A percentile compares a stretch with the other conserved stretches of the same genome.
phyloP scores from a whole-genome alignment of 2,888 invertebrate species.

The Scrobipalpa costella region DNA sequence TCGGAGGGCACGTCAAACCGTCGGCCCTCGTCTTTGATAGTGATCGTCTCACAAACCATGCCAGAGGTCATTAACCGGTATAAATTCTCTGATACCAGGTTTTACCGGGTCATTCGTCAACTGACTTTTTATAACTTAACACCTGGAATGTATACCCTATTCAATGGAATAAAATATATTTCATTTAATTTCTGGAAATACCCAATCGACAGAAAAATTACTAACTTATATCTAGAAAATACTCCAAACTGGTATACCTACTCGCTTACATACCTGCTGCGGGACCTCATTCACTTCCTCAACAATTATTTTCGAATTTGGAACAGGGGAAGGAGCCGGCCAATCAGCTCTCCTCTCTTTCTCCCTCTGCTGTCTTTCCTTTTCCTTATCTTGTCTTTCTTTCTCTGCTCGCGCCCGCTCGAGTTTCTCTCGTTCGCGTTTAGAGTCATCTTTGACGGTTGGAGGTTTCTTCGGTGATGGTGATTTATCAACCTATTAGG shows the following conservation, averaged over 20 bases:
- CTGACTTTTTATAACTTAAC: no score
- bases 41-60: no score
- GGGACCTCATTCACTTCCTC: slow-evolving; percentile 61
- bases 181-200: no score
- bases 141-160: no score
- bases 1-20: no score
- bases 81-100: no score
- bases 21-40: no score
- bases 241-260: neutral
- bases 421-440: neutral
- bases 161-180: no score
- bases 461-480: slow-evolving; percentile 24
- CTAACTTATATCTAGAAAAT: no score
- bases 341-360: slow-evolving; percentile 15
- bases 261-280: slow-evolving; percentile 24
- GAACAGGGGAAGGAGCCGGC: slow-evolving; percentile 43
- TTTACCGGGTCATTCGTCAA: no score
- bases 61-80: no score
- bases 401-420: neutral
- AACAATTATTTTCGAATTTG: slow-evolving; percentile 51
- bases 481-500: neutral
- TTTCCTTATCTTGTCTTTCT: neutral
- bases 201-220: no score
- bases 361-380: slow-evolving; percentile 11
- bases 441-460: slow-evolving; percentile 26